Conservation (phyloP, 2,797 vertebrate species). For the Parauchenoglanis punctatus region DNA sequence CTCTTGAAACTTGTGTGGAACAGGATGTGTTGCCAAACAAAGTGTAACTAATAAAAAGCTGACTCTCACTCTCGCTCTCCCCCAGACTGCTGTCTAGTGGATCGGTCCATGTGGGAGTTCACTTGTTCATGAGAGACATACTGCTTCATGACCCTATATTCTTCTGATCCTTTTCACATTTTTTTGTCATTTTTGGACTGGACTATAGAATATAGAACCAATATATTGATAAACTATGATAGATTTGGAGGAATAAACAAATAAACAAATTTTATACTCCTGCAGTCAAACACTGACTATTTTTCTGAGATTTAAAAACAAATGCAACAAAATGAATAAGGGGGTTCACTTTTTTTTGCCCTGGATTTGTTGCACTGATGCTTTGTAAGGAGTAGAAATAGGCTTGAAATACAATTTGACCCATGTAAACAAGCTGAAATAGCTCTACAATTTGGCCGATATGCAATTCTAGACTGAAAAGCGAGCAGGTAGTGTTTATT, state of each 20-base stretch:
- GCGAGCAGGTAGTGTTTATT: background rate
- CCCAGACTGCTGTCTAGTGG: conserved; percentile 7
- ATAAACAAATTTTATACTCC: background rate
- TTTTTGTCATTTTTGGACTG: background rate
- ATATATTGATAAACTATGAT: background rate
- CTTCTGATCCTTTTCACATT: background rate
- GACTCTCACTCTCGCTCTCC: conserved; percentile 7
- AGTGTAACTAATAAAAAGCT: conserved; percentile 65
- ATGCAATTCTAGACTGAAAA: background rate
- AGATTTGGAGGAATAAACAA: background rate
- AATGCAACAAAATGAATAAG: background rate
- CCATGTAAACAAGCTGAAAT: background rate
- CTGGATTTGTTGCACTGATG: background rate
- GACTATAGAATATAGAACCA: background rate
- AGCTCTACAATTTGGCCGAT: background rate
- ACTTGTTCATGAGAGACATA: background rate
- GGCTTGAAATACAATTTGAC: background rate
- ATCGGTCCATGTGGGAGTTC: conserved; percentile 25
- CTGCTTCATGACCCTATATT: conserved; percentile 4
- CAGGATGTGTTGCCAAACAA: conserved; percentile 66
- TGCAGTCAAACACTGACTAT: background rate
- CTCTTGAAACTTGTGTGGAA: conserved; percentile 56
- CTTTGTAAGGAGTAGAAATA: background rate
- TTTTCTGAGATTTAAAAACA: background rate
- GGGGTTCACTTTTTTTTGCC: no score